Evolutionary conservation across 2,797 vertebrate genomes (phyloP).

Genomic region (Xenentodon cancila): DNA sequence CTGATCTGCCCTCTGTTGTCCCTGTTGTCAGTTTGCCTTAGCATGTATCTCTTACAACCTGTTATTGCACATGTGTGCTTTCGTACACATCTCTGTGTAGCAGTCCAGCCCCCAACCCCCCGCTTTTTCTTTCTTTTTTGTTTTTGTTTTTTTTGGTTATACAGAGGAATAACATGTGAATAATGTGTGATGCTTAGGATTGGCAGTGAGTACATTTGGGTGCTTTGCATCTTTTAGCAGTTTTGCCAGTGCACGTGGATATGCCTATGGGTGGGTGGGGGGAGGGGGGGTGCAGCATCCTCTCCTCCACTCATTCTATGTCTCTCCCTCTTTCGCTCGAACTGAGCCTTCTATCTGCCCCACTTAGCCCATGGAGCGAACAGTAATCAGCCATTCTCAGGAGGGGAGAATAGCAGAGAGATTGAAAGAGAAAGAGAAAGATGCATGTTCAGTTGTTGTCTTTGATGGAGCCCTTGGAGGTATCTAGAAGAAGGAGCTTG

Average conservation of each 20-base stretch:
- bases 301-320: slow-evolving; percentile 48
- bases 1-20: slow-evolving; percentile 33
- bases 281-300: slow-evolving; percentile 40
- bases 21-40: slow-evolving; percentile 31
- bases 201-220: slow-evolving; percentile 29
- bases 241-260: slow-evolving; percentile 48
- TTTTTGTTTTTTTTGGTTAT: slow-evolving; percentile 6
- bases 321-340: slow-evolving; percentile 57
- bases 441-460: slow-evolving; percentile 61
- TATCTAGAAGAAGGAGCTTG: slow-evolving; percentile 66
- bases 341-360: slow-evolving; percentile 80
- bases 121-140: background rate
- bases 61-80: slow-evolving; percentile 8
- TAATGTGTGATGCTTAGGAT: slow-evolving; percentile 6
- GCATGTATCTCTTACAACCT: slow-evolving; percentile 11
- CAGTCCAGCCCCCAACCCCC: background rate
- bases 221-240: slow-evolving; percentile 49
- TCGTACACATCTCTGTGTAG: slow-evolving; percentile 5
- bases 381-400: slow-evolving; percentile 81
- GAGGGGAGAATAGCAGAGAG: slow-evolving; percentile 68
- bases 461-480: slow-evolving; percentile 75
- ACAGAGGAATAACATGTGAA: slow-evolving; percentile 36
- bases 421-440: slow-evolving; percentile 56
- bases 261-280: slow-evolving; percentile 26
- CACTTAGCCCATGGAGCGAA: slow-evolving; percentile 82